Percentiles rank a stretch among this genome's conserved stretches.
Evolutionary conservation across 2,888 invertebrate species (phyloP).

Genomic region (Bombylius discolor): DNA sequence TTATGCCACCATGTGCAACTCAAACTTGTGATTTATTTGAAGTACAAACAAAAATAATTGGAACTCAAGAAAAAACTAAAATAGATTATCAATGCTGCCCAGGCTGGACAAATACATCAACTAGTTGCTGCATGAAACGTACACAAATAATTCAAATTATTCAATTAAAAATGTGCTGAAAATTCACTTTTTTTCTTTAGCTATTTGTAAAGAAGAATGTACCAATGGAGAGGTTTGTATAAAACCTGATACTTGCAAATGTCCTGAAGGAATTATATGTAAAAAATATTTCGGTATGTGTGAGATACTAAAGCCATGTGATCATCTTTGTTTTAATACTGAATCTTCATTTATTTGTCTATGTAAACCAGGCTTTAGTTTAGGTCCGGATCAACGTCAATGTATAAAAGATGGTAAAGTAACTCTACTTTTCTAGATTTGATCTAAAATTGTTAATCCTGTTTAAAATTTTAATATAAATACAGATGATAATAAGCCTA

Average conservation of each 20-base stretch:
- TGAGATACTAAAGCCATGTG: neutral
- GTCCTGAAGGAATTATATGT: neutral
- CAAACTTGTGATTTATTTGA: too few relatives aligned
- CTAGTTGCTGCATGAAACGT: neutral
- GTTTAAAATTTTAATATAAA: too few relatives aligned
- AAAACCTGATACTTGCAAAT: neutral
- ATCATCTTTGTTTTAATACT: neutral
- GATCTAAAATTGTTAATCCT: too few relatives aligned
- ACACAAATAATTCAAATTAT: neutral
- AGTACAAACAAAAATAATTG: neutral
- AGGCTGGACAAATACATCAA: neutral
- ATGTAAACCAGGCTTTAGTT: neutral
- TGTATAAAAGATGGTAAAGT: neutral
- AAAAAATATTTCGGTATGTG: neutral
- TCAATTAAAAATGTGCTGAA: too few relatives aligned
- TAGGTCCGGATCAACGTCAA: neutral
- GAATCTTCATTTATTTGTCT: neutral
- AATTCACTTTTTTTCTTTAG: neutral
- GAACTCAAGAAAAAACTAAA: neutral
- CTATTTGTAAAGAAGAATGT: neutral
- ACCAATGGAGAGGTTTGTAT: neutral
- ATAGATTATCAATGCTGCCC: neutral
- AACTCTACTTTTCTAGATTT: too few relatives aligned
- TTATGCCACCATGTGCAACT: too few relatives aligned
- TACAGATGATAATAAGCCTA: constrained; percentile 39